Conservation (phyloP, 1,140 invertebrate species). For the Elymnias hypermnestra region DNA sequence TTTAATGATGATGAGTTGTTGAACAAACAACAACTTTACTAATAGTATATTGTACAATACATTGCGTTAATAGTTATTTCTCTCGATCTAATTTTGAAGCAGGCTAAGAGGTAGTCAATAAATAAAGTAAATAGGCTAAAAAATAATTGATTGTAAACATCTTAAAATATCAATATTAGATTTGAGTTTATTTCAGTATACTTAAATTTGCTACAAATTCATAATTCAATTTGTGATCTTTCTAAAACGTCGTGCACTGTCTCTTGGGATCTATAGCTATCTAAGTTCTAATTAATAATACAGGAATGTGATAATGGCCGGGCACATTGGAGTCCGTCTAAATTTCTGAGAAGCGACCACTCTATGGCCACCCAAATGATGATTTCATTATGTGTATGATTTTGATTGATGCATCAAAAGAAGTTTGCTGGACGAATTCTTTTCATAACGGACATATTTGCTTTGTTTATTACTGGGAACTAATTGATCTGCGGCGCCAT, state of each 20-base stretch:
- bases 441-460: constrained; percentile 59
- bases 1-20: no score
- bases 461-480: constrained; percentile 72
- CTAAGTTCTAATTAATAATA: constrained; percentile 70
- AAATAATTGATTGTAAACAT: no score
- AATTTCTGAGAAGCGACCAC: constrained; percentile 57
- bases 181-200: no score
- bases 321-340: constrained; percentile 37
- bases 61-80: no score
- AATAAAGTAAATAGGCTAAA: no score
- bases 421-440: constrained; percentile 61
- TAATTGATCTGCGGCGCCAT: constrained; percentile 70
- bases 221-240: constrained; percentile 15
- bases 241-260: constrained; percentile 19
- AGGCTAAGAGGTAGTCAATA: no score
- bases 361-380: constrained; percentile 75
- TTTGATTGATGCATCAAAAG: constrained; percentile 74
- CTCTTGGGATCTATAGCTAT: constrained; percentile 28
- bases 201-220: no score
- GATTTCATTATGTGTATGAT: constrained; percentile 76
- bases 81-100: no score
- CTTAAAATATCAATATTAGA: no score
- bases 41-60: no score
- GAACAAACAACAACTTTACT: no score
- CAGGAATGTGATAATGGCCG: constrained; percentile 70